These are phyloP conservation scores for Hesperophylax magnus DNA, from an alignment of 1,140 invertebrate genomes.

Conservation along the genomic window DNA sequence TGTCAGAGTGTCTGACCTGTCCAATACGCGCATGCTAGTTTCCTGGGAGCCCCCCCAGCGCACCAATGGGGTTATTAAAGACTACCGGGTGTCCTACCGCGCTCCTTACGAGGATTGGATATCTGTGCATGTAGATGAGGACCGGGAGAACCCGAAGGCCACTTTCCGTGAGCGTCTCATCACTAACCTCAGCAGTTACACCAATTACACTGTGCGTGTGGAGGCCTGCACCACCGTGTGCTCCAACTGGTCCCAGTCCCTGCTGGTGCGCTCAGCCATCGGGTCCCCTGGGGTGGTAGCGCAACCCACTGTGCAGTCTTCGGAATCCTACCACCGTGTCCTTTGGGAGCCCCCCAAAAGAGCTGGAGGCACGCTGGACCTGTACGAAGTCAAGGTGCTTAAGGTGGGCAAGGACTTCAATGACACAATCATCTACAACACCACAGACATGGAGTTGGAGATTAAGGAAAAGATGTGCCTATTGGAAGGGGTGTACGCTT, in stretches of 20 bases:
- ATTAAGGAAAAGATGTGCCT: slow-evolving; percentile 61
- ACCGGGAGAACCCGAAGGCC: slow-evolving; percentile 50
- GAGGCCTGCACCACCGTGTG: slow-evolving; percentile 81
- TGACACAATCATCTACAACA: slow-evolving; percentile 61
- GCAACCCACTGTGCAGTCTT: slow-evolving; percentile 65
- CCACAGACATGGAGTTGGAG: slow-evolving; percentile 61
- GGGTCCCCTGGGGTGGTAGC: slow-evolving; percentile 72
- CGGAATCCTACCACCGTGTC: slow-evolving; percentile 71
- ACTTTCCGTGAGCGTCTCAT: slow-evolving; percentile 59
- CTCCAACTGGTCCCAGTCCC: slow-evolving; percentile 68
- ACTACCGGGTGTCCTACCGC: slow-evolving; percentile 77
- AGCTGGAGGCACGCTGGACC: slow-evolving; percentile 75
- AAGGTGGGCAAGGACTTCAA: slow-evolving; percentile 63
- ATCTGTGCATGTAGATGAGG: slow-evolving; percentile 58
- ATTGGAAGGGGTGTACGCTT: slow-evolving; percentile 59
- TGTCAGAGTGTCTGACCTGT: slow-evolving; percentile 74
- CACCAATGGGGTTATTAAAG: slow-evolving; percentile 81
- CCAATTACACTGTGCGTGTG: slow-evolving; percentile 78
- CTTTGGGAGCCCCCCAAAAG: slow-evolving; percentile 66
- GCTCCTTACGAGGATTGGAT: not conserved
- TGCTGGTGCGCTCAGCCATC: slow-evolving; percentile 72
- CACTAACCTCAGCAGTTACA: slow-evolving; percentile 67
- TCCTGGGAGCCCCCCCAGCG: slow-evolving; percentile 78
- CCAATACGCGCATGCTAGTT: slow-evolving; percentile 77
- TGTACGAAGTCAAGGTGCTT: slow-evolving; percentile 71